Percentiles rank a stretch among this genome's conserved stretches.
These are phyloP conservation scores for Frankliniella fusca DNA, from an alignment of 2,888 invertebrate species.

Conservation along the genomic window DNA sequence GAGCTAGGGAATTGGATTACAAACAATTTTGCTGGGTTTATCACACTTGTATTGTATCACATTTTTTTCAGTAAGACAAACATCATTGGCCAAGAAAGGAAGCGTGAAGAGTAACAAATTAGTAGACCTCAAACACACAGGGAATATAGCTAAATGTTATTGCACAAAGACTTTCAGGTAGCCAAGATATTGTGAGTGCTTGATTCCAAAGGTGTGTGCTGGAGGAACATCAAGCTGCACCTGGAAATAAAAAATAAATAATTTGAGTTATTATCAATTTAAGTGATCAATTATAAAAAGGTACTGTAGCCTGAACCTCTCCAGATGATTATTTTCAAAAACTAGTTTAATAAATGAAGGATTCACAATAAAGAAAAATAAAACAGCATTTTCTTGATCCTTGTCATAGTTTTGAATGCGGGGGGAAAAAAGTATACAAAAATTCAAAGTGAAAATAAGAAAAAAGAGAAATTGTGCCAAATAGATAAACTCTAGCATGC, in stretches of 20 bases:
- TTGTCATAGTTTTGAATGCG: background rate
- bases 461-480: no score
- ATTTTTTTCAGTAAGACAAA: background rate
- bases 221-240: constrained; percentile 60
- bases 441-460: background rate
- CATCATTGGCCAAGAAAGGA: background rate
- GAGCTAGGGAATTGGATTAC: constrained; percentile 15
- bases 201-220: constrained; percentile 77
- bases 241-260: constrained; percentile 48
- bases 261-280: no score
- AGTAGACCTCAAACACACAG: background rate
- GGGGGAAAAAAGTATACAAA: background rate
- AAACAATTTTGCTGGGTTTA: constrained; percentile 13
- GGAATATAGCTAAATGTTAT: background rate
- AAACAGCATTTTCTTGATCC: background rate
- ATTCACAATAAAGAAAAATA: background rate
- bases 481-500: no score
- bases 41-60: constrained; percentile 9
- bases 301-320: no score
- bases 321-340: no score
- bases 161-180: constrained; percentile 45
- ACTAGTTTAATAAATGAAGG: no score
- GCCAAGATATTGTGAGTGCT: constrained; percentile 74
- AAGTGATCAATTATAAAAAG: no score
- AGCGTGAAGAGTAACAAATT: background rate